Conservation (phyloP, 2,113 vertebrate genomes). For the Ivindomyrus marchei region DNA sequence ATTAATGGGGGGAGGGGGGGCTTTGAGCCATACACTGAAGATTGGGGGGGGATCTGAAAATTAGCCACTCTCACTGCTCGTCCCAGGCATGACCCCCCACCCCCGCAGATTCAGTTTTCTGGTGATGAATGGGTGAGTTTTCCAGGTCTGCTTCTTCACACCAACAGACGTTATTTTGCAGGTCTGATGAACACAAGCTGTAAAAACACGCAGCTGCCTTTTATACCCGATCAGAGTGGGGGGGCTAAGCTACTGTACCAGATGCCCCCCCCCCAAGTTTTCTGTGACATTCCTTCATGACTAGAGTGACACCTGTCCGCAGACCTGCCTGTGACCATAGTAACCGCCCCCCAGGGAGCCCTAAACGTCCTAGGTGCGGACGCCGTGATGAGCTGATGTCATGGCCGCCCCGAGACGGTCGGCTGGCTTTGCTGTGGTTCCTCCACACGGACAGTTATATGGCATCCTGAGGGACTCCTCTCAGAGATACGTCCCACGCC, state of each 20-base stretch:
- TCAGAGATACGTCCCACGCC: not conserved
- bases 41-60: not conserved
- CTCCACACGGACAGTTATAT: not conserved
- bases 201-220: not conserved
- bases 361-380: not conserved
- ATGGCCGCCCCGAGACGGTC: not conserved
- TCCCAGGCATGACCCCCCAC: not conserved
- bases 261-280: not conserved
- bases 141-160: not conserved
- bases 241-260: not conserved
- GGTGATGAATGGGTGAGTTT: conserved; percentile 11
- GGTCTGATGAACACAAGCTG: conserved; percentile 12
- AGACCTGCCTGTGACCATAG: not conserved
- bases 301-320: not conserved
- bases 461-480: not conserved
- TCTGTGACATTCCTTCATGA: not conserved
- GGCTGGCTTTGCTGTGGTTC: not conserved
- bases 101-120: not conserved
- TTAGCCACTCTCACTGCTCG: not conserved
- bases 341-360: not conserved
- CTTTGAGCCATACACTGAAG: not conserved
- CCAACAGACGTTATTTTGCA: conserved; percentile 3
- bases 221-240: not conserved
- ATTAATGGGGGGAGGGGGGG: too few relatives aligned
- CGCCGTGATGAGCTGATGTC: not conserved